A percentile compares a stretch with the other conserved stretches of the same genome.
Evolutionary conservation across 2,888 invertebrate genomes (phyloP).

Genomic region (Melinaea marsaeus): DNA sequence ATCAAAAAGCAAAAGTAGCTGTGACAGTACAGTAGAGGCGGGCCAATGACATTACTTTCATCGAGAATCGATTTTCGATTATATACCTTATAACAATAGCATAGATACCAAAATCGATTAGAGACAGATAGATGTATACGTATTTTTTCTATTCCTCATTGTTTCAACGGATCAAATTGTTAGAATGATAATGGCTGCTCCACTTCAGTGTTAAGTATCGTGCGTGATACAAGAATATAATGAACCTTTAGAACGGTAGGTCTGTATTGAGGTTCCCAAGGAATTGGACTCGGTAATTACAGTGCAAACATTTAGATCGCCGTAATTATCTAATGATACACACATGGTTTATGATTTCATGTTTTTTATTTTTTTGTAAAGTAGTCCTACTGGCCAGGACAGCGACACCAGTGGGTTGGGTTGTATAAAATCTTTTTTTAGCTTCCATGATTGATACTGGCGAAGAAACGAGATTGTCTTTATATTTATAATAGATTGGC

Average conservation of each 20-base stretch:
- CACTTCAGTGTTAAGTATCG: constrained; percentile 18
- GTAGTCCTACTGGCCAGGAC: no score
- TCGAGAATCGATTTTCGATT: constrained; percentile 34
- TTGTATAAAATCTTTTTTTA: no score
- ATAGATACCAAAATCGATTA: constrained; percentile 42
- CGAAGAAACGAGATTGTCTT: no score
- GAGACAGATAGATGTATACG: constrained; percentile 24
- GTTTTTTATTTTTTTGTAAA: no score
- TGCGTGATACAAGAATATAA: constrained; percentile 30
- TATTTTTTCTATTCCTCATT: constrained; percentile 26
- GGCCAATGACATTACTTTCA: constrained; percentile 64
- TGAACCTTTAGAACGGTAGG: constrained; percentile 21
- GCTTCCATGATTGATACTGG: no score
- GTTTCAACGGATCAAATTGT: constrained; percentile 26
- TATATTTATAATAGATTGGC: no score
- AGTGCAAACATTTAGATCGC: constrained; percentile 14
- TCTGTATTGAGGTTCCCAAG: constrained; percentile 19
- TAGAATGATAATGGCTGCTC: constrained; percentile 29
- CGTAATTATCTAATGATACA: neutral
- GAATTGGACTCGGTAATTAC: constrained; percentile 14
- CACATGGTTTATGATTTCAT: no score
- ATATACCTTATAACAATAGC: constrained; percentile 41
- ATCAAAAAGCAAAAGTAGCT: constrained; percentile 71
- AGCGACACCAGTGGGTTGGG: no score
- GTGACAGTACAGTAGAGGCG: constrained; percentile 59